Conservation (phyloP, 2,888 invertebrate genomes). For the Eristalis arbustorum region DNA sequence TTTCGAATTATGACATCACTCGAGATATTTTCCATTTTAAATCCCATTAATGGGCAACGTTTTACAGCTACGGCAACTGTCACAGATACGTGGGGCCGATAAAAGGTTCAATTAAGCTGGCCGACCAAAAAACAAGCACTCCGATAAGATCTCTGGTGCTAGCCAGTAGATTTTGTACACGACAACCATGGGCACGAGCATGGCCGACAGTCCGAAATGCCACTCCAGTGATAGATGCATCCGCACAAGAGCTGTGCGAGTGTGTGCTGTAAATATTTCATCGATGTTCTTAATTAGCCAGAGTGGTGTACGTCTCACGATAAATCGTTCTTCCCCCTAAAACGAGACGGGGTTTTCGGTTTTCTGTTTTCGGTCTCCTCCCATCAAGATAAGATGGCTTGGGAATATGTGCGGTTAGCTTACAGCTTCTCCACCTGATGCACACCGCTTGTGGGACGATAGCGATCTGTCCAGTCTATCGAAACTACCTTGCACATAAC, state of each 20-base stretch:
- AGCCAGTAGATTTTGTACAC: neutral
- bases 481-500: constrained; percentile 41
- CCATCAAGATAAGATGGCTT: constrained; percentile 62
- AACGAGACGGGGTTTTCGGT: neutral
- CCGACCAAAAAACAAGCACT: constrained; percentile 9
- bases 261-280: constrained; percentile 44
- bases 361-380: constrained; percentile 1
- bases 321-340: constrained; percentile 14
- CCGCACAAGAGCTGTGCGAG: neutral
- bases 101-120: constrained; percentile 53
- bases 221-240: constrained; percentile 8
- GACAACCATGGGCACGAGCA: neutral
- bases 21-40: constrained; percentile 42
- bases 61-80: constrained; percentile 21
- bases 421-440: constrained; percentile 45
- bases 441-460: constrained; percentile 27
- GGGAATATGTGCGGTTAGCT: constrained; percentile 36
- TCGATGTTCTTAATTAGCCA: constrained; percentile 63
- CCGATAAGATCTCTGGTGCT: constrained; percentile 45
- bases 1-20: constrained; percentile 47
- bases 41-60: constrained; percentile 13
- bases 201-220: neutral
- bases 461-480: constrained; percentile 54
- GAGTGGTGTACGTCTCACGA: constrained; percentile 33
- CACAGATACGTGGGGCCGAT: constrained; percentile 54